Evolutionary conservation across 1,140 invertebrate species (phyloP).

Genomic region (Pseudomyrmex dendroicus): DNA sequence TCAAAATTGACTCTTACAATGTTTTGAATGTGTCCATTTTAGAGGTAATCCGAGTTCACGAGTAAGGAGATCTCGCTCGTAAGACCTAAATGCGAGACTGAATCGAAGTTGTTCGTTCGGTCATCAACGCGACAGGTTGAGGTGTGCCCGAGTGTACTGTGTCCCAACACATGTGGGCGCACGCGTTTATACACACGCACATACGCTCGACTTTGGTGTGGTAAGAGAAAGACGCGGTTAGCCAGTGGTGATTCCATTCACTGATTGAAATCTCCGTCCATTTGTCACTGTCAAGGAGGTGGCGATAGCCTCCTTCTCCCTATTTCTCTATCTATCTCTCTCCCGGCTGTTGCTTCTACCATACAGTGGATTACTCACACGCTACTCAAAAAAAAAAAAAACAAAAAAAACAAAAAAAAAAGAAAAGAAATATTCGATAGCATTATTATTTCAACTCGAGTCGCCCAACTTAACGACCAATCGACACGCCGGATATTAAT

Average conservation of each 20-base stretch:
- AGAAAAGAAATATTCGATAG: slow-evolving; percentile 73
- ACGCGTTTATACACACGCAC: slow-evolving; percentile 21
- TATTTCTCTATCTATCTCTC: slow-evolving; percentile 75
- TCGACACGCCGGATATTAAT: slow-evolving; percentile 83
- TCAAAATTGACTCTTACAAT: slow-evolving; percentile 8
- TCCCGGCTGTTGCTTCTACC: slow-evolving; percentile 15
- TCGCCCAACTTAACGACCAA: slow-evolving; percentile 80
- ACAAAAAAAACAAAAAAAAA: no score
- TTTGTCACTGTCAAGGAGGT: slow-evolving; percentile 88
- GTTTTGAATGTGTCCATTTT: slow-evolving; percentile 26
- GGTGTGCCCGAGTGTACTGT: slow-evolving; percentile 78
- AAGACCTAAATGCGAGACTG: slow-evolving; percentile 68
- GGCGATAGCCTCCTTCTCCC: slow-evolving; percentile 84
- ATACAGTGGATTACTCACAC: slow-evolving; percentile 50
- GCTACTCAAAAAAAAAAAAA: slow-evolving; percentile 17
- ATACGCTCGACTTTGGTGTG: slow-evolving; percentile 27
- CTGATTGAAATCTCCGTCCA: slow-evolving; percentile 87
- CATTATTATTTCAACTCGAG: slow-evolving; percentile 83
- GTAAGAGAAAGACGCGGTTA: slow-evolving; percentile 72
- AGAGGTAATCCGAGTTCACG: slow-evolving; percentile 31
- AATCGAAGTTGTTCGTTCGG: slow-evolving; percentile 73
- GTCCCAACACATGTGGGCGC: slow-evolving; percentile 22
- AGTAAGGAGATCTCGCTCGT: slow-evolving; percentile 49
- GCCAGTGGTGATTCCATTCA: slow-evolving; percentile 85
- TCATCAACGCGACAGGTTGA: slow-evolving; percentile 79